Evolutionary conservation across 2,888 invertebrate genomes (phyloP), one percentile per base, ranked within the genome.

Genomic region (Amphiduros pacificus): DNA sequence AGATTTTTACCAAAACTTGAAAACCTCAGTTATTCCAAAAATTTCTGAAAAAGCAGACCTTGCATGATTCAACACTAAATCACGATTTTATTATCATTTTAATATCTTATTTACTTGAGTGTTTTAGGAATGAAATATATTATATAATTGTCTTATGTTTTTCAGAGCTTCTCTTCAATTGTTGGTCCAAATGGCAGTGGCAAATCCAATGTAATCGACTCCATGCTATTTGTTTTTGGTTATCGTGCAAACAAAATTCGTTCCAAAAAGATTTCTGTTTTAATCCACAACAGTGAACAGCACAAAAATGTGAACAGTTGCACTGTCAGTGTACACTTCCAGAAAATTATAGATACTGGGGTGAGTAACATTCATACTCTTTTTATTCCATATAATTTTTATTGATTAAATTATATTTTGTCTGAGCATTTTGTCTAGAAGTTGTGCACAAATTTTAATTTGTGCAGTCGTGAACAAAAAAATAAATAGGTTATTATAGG

Each of bases 101-200:
- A n/a, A n/a, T n/a, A n/a, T n/a, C n/a, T n/a, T n/a, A n/a, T n/a
- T n/a, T n/a, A n/a, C n/a, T n/a, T n/a, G n/a, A n/a, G n/a, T n/a
- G n/a, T n/a, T n/a, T n/a, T n/a, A n/a, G n/a, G n/a, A n/a, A n/a
- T n/a, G n/a, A n/a, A 22, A 54, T 54, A 41, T 41, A 6, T 3
- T 40, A 20, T 48, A 48, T 9, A 17, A 20, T 22, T 9, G n/a
- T 31, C 29, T 4, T 36, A 20, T 48, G 6, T 40, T 36, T 64
- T 61, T 17, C 60, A 72, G 68, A 71, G 70, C 50, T 70, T 71
- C 53, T 94, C 97, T 5, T 89, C 96, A 0, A 95, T 99, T 60
- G 91, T 99, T 70, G 99, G 99, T 0, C 98, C 99, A 0, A 99
- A 99, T 84, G 99, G 99, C 27, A 97, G 95, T 82, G 99, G 99